phyloP scores from a whole-genome alignment of 2,888 invertebrate genomes.

The Helobdella robusta region DNA sequence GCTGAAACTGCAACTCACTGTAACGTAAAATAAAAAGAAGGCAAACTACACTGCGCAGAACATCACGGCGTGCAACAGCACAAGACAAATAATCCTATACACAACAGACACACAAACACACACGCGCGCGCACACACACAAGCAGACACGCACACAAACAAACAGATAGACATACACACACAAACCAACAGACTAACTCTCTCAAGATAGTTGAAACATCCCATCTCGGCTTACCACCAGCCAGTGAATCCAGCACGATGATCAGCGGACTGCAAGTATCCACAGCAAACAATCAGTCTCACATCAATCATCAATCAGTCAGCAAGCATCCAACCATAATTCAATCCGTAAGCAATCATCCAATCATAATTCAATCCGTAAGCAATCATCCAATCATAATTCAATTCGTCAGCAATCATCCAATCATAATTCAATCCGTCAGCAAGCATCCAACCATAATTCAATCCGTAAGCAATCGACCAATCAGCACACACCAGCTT shows the following conservation, averaged over 20 bases:
- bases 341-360: too few species aligned
- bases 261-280: slow-evolving; percentile 73
- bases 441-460: too few species aligned
- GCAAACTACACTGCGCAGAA: not conserved
- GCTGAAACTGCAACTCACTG: slow-evolving; percentile 10
- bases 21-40: not conserved
- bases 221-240: slow-evolving; percentile 62
- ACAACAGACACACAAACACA: not conserved
- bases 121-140: too few species aligned
- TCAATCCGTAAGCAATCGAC: too few species aligned
- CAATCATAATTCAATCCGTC: too few species aligned
- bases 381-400: too few species aligned
- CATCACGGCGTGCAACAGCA: not conserved
- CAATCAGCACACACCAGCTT: too few species aligned
- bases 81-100: not conserved
- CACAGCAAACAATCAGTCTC: too few species aligned
- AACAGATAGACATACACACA: not conserved
- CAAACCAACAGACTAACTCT: slow-evolving; percentile 52
- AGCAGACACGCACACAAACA: not conserved
- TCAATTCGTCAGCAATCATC: too few species aligned
- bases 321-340: too few species aligned
- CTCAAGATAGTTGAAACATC: slow-evolving; percentile 78
- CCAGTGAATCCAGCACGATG: slow-evolving; percentile 85
- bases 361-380: too few species aligned
- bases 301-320: too few species aligned